Evolutionary conservation across 2,888 invertebrate genomes (phyloP).

Genomic region (Noctua janthina): DNA sequence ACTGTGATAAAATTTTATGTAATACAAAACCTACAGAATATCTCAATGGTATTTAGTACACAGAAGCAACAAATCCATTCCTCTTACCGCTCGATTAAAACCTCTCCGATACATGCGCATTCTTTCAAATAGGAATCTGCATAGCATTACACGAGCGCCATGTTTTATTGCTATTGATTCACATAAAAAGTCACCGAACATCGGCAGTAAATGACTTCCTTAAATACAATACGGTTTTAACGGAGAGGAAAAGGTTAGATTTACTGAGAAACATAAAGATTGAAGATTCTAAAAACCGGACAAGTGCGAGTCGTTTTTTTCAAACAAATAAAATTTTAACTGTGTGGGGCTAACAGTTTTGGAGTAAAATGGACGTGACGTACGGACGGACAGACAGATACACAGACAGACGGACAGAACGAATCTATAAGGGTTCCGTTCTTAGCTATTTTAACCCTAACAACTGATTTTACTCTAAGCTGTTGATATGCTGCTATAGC

Average conservation of each 20-base stretch:
- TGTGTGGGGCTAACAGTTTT: too few species aligned
- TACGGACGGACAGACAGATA: too few species aligned
- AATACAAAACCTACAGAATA: neutral
- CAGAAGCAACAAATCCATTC: neutral
- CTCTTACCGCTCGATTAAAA: slow-evolving; percentile 49
- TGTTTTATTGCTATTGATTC: slow-evolving; percentile 64
- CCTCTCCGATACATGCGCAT: slow-evolving; percentile 36
- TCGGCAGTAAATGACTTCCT: slow-evolving; percentile 37
- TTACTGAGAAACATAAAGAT: slow-evolving; percentile 11
- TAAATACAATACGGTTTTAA: slow-evolving; percentile 37
- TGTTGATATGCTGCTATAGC: too few species aligned
- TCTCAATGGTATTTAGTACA: neutral
- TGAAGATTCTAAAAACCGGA: neutral
- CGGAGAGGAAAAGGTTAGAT: slow-evolving; percentile 16
- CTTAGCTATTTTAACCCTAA: too few species aligned
- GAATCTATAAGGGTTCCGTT: too few species aligned
- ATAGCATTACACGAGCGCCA: slow-evolving; percentile 54
- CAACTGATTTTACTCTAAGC: too few species aligned
- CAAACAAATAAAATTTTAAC: too few species aligned
- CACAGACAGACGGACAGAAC: too few species aligned
- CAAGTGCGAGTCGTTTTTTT: neutral
- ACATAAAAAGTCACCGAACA: slow-evolving; percentile 55
- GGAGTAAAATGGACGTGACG: too few species aligned
- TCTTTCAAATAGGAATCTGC: slow-evolving; percentile 62
- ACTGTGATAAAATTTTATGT: neutral